These are phyloP conservation scores for Petroica traversi DNA, from an alignment of 2,113 vertebrate genomes.

Conservation along the genomic window DNA sequence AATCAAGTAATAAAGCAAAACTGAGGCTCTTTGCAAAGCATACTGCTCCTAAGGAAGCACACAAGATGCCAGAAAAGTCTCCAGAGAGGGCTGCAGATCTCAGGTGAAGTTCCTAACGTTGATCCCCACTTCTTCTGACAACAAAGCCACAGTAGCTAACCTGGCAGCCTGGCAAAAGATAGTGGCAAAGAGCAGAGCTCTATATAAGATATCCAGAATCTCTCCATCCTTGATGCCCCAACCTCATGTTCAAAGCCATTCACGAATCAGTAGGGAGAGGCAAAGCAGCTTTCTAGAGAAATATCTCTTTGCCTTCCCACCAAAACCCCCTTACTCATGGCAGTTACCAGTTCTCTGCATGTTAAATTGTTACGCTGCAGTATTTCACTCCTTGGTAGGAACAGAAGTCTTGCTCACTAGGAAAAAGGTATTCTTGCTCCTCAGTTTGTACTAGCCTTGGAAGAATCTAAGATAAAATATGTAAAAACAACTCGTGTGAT, in stretches of 20 bases:
- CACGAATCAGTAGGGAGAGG: background rate
- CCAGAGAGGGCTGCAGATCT: background rate
- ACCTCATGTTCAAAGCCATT: background rate
- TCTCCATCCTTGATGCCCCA: background rate
- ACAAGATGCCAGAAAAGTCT: background rate
- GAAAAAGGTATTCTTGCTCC: background rate
- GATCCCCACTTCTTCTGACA: background rate
- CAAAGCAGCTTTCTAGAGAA: background rate
- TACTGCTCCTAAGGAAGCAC: background rate
- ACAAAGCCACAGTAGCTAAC: background rate
- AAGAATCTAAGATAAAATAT: background rate
- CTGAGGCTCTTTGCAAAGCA: background rate
- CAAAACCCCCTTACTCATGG: background rate
- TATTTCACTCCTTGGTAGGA: background rate
- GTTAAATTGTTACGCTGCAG: accelerated
- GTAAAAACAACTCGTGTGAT: background rate
- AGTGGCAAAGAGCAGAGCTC: background rate
- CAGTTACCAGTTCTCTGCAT: background rate
- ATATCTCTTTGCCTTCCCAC: background rate
- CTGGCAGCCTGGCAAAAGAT: background rate
- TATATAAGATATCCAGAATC: background rate
- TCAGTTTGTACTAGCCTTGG: background rate
- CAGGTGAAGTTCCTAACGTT: background rate
- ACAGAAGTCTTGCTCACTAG: background rate
- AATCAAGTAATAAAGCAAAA: slow-evolving; percentile 25